These are phyloP conservation scores for Leptatherina wallacei DNA, from an alignment of 2,797 vertebrate species.

Conservation along the genomic window DNA sequence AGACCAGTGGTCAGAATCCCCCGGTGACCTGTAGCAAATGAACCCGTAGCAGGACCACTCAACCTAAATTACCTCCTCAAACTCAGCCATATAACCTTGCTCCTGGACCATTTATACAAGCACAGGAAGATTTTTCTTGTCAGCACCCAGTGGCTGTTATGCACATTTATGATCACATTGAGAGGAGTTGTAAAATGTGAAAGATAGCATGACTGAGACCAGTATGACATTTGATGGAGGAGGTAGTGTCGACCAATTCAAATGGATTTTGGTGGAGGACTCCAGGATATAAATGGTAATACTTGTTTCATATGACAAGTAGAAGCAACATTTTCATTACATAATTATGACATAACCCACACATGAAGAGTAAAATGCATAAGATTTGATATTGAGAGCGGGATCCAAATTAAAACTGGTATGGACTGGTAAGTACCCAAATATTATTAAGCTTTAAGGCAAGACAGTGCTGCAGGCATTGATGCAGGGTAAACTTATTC, in stretches of 20 bases:
- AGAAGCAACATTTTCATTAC: not conserved
- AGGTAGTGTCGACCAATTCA: conserved; percentile 10
- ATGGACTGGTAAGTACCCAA: too few species aligned
- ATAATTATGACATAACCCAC: too few species aligned
- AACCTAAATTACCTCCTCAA: conserved; percentile 77
- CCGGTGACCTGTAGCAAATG: conserved; percentile 67
- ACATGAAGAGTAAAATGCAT: too few species aligned
- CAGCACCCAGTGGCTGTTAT: conserved; percentile 49
- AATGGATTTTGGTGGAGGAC: conserved; percentile 24
- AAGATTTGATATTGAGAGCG: too few species aligned
- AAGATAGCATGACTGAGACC: conserved; percentile 48
- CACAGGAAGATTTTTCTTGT: conserved; percentile 45
- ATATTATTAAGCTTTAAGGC: too few species aligned
- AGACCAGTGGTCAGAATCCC: conserved; percentile 55
- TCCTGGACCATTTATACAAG: conserved; percentile 49
- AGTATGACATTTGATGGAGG: conserved; percentile 36
- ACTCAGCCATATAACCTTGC: conserved; percentile 70
- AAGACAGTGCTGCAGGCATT: not conserved
- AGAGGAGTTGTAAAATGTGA: conserved; percentile 62
- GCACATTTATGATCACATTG: conserved; percentile 66
- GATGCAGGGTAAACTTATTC: too few species aligned
- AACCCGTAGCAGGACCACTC: conserved; percentile 60
- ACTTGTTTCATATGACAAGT: not conserved
- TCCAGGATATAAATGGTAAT: not conserved
- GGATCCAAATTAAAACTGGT: too few species aligned